A percentile compares a stretch with the other conserved stretches of the same genome.
Conservation (phyloP, 2,113 vertebrate genomes). For the Suricata suricatta region DNA sequence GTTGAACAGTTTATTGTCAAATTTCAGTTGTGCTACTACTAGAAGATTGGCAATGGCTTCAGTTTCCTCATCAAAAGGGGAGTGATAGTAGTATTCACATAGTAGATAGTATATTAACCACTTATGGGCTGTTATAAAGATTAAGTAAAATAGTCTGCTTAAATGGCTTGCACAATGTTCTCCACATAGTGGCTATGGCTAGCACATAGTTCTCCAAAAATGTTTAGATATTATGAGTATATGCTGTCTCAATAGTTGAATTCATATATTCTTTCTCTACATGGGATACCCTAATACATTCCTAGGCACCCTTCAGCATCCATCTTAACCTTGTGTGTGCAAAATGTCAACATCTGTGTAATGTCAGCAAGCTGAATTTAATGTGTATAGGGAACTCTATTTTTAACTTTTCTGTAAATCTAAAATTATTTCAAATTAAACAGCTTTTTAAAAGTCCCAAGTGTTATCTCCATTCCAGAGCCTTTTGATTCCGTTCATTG, state of each 20-base stretch:
- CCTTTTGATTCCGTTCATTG: background rate
- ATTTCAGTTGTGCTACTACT: background rate
- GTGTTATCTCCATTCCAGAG: background rate
- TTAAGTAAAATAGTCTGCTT: background rate
- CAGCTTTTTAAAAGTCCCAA: background rate
- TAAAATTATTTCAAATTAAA: constrained; percentile 11
- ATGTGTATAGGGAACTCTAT: background rate
- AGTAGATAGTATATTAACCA: background rate
- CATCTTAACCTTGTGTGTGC: background rate
- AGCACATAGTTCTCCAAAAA: background rate
- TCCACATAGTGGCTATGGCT: no score
- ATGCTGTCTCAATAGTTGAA: background rate
- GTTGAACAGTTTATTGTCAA: background rate
- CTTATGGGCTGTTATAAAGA: background rate
- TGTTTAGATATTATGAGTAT: background rate
- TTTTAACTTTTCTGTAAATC: background rate
- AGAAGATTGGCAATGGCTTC: background rate
- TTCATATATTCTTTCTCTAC: constrained; percentile 8
- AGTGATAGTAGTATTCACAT: background rate
- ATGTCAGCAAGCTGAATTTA: background rate
- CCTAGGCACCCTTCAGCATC: background rate
- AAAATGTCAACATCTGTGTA: background rate
- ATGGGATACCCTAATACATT: background rate
- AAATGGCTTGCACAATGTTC: background rate
- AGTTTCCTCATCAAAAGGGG: background rate